Conservation (phyloP, 2,797 vertebrate genomes). For the Crenichthys baileyi region DNA sequence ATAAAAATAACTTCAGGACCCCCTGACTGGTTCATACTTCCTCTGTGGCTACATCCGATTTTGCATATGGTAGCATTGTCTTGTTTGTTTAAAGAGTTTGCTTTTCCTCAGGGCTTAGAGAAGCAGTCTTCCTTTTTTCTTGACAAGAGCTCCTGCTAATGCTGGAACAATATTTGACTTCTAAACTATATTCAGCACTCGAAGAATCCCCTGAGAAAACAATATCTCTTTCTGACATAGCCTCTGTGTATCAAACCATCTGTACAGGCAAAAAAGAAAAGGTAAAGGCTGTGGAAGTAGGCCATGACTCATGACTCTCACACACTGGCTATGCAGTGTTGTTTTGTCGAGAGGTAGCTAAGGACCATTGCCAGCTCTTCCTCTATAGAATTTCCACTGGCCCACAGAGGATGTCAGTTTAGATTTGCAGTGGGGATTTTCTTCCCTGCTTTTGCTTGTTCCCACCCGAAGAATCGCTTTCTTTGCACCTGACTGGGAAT, state of each 20-base stretch:
- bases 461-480: slow-evolving; percentile 51
- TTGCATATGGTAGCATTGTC: slow-evolving; percentile 19
- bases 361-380: slow-evolving; percentile 63
- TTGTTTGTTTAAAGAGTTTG: slow-evolving; percentile 50
- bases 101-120: slow-evolving; percentile 32
- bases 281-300: slow-evolving; percentile 70
- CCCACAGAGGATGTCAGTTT: slow-evolving; percentile 69
- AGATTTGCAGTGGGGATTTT: slow-evolving; percentile 62
- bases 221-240: slow-evolving; percentile 58
- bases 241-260: slow-evolving; percentile 62
- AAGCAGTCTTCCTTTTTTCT: slow-evolving; percentile 36
- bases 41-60: slow-evolving; percentile 35
- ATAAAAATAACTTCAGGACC: slow-evolving; percentile 24
- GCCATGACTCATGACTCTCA: slow-evolving; percentile 73
- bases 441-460: slow-evolving; percentile 42
- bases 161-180: slow-evolving; percentile 58
- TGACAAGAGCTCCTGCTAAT: slow-evolving; percentile 43
- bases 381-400: slow-evolving; percentile 62
- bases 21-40: slow-evolving; percentile 30
- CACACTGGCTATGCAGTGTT: slow-evolving; percentile 61
- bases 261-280: slow-evolving; percentile 26
- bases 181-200: slow-evolving; percentile 50
- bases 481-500: slow-evolving; percentile 56
- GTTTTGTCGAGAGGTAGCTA: slow-evolving; percentile 62
- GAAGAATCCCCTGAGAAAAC: slow-evolving; percentile 56